Percentiles rank a stretch among this genome's conserved stretches.
phyloP scores from a whole-genome alignment of 2,797 vertebrate genomes.

The Pelobates cultripes region DNA sequence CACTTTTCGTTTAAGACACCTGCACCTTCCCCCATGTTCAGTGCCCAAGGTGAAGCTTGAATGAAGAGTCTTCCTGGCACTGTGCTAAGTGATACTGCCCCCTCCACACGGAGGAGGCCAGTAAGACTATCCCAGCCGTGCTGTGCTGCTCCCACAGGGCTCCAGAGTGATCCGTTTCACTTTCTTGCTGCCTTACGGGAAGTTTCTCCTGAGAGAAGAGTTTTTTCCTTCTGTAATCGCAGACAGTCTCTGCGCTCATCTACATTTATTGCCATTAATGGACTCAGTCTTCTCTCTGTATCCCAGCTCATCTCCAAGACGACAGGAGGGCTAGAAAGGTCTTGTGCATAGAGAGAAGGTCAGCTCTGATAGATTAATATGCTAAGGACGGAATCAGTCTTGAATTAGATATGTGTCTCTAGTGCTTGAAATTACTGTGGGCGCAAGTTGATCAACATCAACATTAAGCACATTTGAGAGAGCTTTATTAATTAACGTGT shows the following conservation, averaged over 20 bases:
- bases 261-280: slow-evolving; percentile 38
- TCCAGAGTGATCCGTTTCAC: slow-evolving; percentile 39
- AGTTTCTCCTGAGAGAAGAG: slow-evolving; percentile 45
- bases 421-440: slow-evolving; percentile 28
- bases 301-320: slow-evolving; percentile 46
- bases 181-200: slow-evolving; percentile 50
- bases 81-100: slow-evolving; percentile 46
- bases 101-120: slow-evolving; percentile 24
- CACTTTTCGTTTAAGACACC: slow-evolving; percentile 1
- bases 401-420: slow-evolving; percentile 35
- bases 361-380: slow-evolving; percentile 52
- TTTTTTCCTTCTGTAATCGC: slow-evolving; percentile 38
- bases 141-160: slow-evolving; percentile 45
- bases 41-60: slow-evolving; percentile 29
- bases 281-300: slow-evolving; percentile 47
- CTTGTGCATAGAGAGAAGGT: slow-evolving; percentile 52
- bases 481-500: neutral
- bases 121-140: slow-evolving; percentile 46
- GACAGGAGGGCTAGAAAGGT: slow-evolving; percentile 54
- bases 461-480: neutral
- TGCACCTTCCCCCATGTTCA: neutral
- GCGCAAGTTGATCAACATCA: slow-evolving; percentile 38
- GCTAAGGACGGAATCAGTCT: slow-evolving; percentile 42
- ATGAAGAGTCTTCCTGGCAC: slow-evolving; percentile 42
- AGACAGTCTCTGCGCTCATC: slow-evolving; percentile 47